Conservation (phyloP, 2,797 vertebrate genomes). For the Sebastes melanostomus region DNA sequence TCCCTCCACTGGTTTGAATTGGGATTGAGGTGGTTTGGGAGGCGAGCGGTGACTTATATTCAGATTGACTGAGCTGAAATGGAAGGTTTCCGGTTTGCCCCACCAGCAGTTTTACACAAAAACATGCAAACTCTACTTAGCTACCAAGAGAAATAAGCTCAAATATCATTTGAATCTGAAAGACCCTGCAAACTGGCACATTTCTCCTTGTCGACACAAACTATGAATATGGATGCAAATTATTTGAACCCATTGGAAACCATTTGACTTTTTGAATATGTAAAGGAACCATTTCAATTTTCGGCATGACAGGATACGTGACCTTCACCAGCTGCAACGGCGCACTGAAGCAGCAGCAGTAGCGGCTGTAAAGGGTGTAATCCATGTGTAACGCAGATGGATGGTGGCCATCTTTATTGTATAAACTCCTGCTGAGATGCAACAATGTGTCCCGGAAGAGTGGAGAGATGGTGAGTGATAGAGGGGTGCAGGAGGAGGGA, state of each 20-base stretch:
- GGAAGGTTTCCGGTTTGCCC: slow-evolving; percentile 1
- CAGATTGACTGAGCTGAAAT: slow-evolving; percentile 30
- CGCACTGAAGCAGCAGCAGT: background rate
- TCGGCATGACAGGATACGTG: slow-evolving; percentile 11
- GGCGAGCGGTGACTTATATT: slow-evolving; percentile 4
- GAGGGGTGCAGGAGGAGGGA: background rate
- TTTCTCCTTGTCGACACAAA: background rate
- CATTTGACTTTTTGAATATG: slow-evolving; percentile 31
- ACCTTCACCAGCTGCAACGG: slow-evolving; percentile 23
- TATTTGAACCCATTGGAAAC: slow-evolving; percentile 16
- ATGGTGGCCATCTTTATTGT: slow-evolving; percentile 17
- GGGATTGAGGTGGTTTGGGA: slow-evolving; percentile 10
- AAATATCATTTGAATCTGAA: slow-evolving; percentile 25
- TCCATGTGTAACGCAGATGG: slow-evolving; percentile 9
- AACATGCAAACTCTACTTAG: background rate
- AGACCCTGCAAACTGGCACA: background rate
- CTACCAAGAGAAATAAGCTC: slow-evolving; percentile 6
- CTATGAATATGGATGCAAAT: slow-evolving; percentile 38
- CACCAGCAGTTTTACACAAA: slow-evolving; percentile 6
- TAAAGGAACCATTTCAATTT: slow-evolving; percentile 25
- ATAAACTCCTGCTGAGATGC: slow-evolving; percentile 26
- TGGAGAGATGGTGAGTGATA: background rate
- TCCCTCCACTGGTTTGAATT: slow-evolving; percentile 5
- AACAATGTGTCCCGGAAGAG: background rate
- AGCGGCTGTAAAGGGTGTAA: slow-evolving; percentile 2